Percentiles rank a stretch among this genome's conserved stretches.
phyloP scores from a whole-genome alignment of 2,888 invertebrate species.

The Tineola bisselliella region DNA sequence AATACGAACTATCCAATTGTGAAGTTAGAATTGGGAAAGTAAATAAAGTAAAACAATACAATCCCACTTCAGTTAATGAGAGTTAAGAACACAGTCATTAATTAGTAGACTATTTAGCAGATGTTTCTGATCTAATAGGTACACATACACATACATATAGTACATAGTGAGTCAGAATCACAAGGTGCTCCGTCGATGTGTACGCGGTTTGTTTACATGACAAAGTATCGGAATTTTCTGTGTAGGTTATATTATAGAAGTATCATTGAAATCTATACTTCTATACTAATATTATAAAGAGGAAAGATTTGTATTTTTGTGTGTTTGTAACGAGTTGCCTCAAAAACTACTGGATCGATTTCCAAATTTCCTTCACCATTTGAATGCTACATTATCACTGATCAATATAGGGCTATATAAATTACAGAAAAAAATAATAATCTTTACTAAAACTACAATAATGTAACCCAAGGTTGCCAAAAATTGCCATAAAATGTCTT shows the following conservation, averaged over 20 bases:
- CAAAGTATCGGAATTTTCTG: conserved; percentile 11
- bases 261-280: background rate
- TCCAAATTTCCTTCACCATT: no score
- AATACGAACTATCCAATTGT: background rate
- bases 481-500: no score
- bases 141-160: background rate
- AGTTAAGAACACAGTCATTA: conserved; percentile 19
- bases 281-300: no score
- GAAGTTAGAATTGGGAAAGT: background rate
- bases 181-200: conserved; percentile 6
- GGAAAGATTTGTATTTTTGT: no score
- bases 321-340: no score
- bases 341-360: no score
- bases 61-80: conserved; percentile 5
- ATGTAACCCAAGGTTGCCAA: no score
- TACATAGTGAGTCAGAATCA: conserved; percentile 8
- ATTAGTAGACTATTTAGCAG: conserved; percentile 28
- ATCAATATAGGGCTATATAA: no score
- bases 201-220: conserved; percentile 9
- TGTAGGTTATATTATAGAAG: background rate
- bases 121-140: conserved; percentile 20
- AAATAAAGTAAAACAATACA: conserved; percentile 1
- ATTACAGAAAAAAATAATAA: no score
- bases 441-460: no score
- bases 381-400: no score